Conservation (phyloP, 2,888 invertebrate species). For the Pimpla rufipes region DNA sequence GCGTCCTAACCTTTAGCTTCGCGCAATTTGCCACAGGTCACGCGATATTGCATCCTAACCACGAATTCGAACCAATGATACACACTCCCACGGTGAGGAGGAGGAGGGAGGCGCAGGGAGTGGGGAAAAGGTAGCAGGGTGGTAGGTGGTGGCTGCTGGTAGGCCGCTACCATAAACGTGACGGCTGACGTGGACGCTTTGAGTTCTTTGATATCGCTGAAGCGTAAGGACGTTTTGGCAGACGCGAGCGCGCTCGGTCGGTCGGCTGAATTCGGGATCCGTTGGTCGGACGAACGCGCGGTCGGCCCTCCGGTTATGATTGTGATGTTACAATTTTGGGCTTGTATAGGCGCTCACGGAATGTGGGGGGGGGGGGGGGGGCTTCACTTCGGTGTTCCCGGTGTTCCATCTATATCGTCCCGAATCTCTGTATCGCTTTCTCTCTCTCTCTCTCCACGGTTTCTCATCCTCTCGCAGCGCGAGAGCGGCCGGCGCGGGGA, state of each 20-base stretch:
- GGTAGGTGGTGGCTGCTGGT: background rate
- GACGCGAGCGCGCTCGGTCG: slow-evolving; percentile 72
- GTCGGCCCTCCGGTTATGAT: slow-evolving; percentile 82
- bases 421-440: slow-evolving; percentile 46
- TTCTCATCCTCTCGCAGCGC: slow-evolving; percentile 10
- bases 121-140: background rate
- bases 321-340: slow-evolving; percentile 83
- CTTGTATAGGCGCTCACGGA: slow-evolving; percentile 78
- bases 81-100: background rate
- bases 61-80: slow-evolving; percentile 25
- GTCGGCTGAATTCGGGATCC: slow-evolving; percentile 52
- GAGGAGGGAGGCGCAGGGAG: background rate
- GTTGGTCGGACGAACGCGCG: slow-evolving; percentile 66
- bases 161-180: slow-evolving; percentile 68
- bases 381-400: slow-evolving; percentile 56
- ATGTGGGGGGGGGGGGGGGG: slow-evolving; percentile 72
- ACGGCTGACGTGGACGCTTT: slow-evolving; percentile 69
- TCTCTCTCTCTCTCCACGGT: slow-evolving; percentile 30
- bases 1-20: too few relatives aligned
- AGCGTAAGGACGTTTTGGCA: slow-evolving; percentile 84
- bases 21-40: background rate
- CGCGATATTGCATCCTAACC: slow-evolving; percentile 22
- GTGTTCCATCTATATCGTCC: slow-evolving; percentile 49
- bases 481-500: slow-evolving; percentile 48
- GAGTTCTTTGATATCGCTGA: slow-evolving; percentile 85